Evolutionary conservation across 1,140 invertebrate genomes (phyloP), one percentile per base, ranked within the genome.

Genomic region (Aplysia californica): DNA sequence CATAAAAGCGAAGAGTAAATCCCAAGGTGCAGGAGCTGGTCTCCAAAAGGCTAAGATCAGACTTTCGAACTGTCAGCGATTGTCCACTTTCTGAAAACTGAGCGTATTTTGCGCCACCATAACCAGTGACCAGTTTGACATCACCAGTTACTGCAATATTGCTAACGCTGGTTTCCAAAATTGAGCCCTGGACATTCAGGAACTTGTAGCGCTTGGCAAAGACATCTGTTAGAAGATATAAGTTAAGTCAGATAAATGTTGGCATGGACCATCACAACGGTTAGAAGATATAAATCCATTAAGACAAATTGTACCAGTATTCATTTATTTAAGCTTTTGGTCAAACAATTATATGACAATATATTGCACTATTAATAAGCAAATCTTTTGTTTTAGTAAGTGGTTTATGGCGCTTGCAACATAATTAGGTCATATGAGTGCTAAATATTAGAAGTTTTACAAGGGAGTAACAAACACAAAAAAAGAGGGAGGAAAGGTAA

Each of bases 1-100:
- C 18, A 23, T 76, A 75, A 23, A 85, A 83, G 15, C 78, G 74
- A 4, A 84, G 20, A 0, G 81, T 80, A 26, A 85, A 80, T 21
- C 84, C 84, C 0, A 83, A 33, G 15, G 59, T 31, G 61, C 81
- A 83, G 31, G 35, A 23, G 4, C 81, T 76, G n/a, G 80, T 76
- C 39, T 80, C 68, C 23, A 50, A 55, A 3, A 82, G 50, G 56
- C 73, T 61, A 2, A 31, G 36, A 29, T 56, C 33, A n/a, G 18
- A 20, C 0, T 67, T 59, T 1, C 18, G 1, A 2, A 80, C 26
- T 5, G 5, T 36, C 23, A 82, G 38, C 23, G 69, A 78, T 66
- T 85, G 79, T 39, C 65, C 23, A 6, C 23, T 20, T n/a, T 69
- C 78, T 70, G 80, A 74, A 58, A 83, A 71, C 20, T 23, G 44